These are phyloP conservation scores for Tapirus indicus DNA, from an alignment of 2,797 vertebrate species.

Conservation along the genomic window DNA sequence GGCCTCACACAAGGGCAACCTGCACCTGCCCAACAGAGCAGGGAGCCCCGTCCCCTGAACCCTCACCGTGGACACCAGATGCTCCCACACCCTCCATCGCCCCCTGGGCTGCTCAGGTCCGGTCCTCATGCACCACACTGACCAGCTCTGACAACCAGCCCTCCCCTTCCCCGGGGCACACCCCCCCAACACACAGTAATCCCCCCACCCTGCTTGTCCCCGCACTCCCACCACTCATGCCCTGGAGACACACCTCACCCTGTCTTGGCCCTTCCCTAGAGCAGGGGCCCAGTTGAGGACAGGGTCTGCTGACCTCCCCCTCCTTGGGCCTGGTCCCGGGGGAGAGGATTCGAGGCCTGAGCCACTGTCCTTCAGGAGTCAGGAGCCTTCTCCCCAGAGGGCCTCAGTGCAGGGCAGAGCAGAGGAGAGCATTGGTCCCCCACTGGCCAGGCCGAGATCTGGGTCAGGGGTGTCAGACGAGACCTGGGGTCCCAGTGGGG, in stretches of 20 bases:
- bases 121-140: neutral
- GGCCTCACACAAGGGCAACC: rapidly evolving
- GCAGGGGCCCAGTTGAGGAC: rapidly evolving
- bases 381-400: neutral
- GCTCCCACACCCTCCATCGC: rapidly evolving
- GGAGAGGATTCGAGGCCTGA: rapidly evolving
- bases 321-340: neutral
- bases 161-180: too few relatives aligned
- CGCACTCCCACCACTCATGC: rapidly evolving
- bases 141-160: neutral
- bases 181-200: rapidly evolving
- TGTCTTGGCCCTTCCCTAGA: too few relatives aligned
- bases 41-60: rapidly evolving
- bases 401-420: neutral
- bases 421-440: neutral
- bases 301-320: rapidly evolving
- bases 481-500: neutral
- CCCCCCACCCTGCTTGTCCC: neutral
- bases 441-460: neutral
- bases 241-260: neutral
- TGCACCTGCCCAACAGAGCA: neutral
- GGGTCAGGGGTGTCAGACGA: too few relatives aligned
- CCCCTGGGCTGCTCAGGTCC: neutral
- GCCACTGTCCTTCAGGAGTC: rapidly evolving
- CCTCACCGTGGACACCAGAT: rapidly evolving